phyloP scores from a whole-genome alignment of 2,797 vertebrate genomes.

The Alfaro cultratus region DNA sequence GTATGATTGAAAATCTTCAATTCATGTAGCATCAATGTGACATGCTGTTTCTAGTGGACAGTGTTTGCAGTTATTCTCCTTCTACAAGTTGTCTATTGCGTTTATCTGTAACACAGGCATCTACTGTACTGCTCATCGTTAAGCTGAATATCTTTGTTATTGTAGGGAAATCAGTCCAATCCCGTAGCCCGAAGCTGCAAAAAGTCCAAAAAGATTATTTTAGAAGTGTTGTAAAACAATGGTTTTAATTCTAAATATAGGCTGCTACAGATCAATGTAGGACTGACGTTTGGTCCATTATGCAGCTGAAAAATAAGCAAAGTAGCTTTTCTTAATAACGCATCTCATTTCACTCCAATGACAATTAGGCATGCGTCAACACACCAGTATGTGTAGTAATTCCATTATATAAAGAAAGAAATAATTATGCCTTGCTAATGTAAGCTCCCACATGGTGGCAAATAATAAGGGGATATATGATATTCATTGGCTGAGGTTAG shows the following conservation, averaged over 20 bases:
- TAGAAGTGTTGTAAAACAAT: neutral
- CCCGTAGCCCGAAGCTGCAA: slow-evolving; percentile 12
- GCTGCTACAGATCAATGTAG: neutral
- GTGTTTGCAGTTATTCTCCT: neutral
- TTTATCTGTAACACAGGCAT: neutral
- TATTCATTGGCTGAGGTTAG: neutral
- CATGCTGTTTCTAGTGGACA: neutral
- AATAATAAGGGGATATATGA: neutral
- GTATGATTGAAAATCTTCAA: neutral
- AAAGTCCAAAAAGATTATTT: neutral
- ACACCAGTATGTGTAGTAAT: neutral
- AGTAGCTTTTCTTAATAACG: neutral
- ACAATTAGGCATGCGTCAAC: neutral
- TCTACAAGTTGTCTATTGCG: neutral
- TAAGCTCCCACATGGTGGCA: neutral
- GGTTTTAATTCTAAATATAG: neutral
- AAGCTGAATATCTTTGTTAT: slow-evolving; percentile 28
- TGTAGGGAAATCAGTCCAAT: slow-evolving; percentile 39
- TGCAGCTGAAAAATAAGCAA: neutral
- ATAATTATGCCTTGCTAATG: neutral
- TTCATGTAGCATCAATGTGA: neutral
- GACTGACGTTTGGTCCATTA: neutral
- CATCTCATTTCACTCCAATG: neutral
- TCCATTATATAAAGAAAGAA: neutral
- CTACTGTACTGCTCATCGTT: slow-evolving; percentile 16